These are phyloP conservation scores for Eristalinus aeneus DNA, from an alignment of 2,888 invertebrate genomes.

Conservation along the genomic window DNA sequence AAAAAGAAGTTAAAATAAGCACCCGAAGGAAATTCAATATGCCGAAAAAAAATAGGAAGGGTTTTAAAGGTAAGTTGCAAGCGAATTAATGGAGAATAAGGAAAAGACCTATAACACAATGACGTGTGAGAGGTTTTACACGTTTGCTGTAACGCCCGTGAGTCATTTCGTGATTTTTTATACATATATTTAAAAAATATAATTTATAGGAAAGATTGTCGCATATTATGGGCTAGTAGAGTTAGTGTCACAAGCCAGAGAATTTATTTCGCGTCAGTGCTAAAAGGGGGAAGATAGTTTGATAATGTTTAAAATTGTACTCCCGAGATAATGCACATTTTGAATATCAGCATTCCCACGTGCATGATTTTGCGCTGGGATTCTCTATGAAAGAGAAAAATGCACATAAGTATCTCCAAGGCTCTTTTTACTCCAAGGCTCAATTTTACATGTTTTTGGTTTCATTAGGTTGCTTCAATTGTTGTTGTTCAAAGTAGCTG, in stretches of 20 bases:
- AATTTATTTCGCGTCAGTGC: neutral
- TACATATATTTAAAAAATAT: neutral
- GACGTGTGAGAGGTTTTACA: conserved; percentile 29
- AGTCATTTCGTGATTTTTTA: conserved; percentile 42
- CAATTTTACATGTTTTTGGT: neutral
- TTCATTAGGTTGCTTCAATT: neutral
- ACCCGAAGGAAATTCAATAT: conserved; percentile 74
- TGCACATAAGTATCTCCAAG: neutral
- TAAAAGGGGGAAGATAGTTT: neutral
- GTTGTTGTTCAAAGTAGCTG: too few species aligned
- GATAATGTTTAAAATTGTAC: neutral
- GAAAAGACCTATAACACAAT: neutral
- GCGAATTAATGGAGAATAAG: neutral
- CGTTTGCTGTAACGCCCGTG: conserved; percentile 41
- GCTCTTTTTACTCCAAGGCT: neutral
- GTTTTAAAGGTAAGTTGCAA: conserved; percentile 78
- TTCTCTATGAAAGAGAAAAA: neutral
- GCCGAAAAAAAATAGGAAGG: conserved; percentile 79
- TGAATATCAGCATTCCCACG: neutral
- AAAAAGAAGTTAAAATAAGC: conserved; percentile 59
- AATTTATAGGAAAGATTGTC: neutral
- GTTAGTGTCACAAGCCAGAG: neutral
- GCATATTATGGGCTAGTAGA: neutral
- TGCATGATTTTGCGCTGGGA: neutral
- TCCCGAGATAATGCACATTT: too few species aligned